Evolutionary conservation across 2,113 vertebrate genomes (phyloP).

Genomic region (Dendropsophus ebraccatus): DNA sequence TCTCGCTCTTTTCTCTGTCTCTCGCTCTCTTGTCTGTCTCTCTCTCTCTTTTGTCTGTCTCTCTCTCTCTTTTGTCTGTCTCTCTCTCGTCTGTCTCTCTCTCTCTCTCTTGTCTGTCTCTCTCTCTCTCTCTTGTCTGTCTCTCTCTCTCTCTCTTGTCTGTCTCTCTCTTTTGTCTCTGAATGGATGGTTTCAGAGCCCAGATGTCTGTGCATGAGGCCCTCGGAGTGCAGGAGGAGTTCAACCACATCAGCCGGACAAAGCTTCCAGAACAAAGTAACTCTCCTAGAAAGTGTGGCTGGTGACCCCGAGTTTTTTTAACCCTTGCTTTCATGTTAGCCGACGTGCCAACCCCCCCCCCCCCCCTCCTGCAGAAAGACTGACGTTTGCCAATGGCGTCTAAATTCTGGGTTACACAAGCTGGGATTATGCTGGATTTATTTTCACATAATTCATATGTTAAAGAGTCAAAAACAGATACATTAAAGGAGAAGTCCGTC

Average conservation of each 20-base stretch:
- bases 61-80: too few species aligned
- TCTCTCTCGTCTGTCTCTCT: background rate
- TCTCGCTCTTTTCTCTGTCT: too few species aligned
- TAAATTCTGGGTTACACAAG: background rate
- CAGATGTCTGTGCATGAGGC: slow-evolving; percentile 45
- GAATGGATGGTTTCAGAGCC: slow-evolving; percentile 48
- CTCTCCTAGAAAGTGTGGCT: slow-evolving; percentile 52
- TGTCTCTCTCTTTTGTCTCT: slow-evolving; percentile 1
- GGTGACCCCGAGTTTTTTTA: slow-evolving; percentile 10
- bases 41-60: too few species aligned
- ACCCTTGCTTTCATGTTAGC: slow-evolving; percentile 11
- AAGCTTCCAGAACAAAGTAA: slow-evolving; percentile 34
- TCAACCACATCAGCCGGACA: slow-evolving; percentile 46
- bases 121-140: background rate
- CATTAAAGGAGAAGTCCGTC: too few species aligned
- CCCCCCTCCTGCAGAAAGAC: too few species aligned
- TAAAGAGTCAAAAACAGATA: too few species aligned
- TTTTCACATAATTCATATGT: too few species aligned
- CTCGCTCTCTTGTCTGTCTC: too few species aligned
- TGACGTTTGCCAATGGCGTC: background rate
- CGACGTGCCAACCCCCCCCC: background rate
- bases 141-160: background rate
- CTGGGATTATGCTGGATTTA: too few species aligned
- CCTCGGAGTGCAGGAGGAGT: slow-evolving; percentile 41
- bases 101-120: background rate